Percentiles rank a stretch among this genome's conserved stretches.
Conservation (phyloP, 2,113 vertebrate genomes). For the Amphiprion percula region DNA sequence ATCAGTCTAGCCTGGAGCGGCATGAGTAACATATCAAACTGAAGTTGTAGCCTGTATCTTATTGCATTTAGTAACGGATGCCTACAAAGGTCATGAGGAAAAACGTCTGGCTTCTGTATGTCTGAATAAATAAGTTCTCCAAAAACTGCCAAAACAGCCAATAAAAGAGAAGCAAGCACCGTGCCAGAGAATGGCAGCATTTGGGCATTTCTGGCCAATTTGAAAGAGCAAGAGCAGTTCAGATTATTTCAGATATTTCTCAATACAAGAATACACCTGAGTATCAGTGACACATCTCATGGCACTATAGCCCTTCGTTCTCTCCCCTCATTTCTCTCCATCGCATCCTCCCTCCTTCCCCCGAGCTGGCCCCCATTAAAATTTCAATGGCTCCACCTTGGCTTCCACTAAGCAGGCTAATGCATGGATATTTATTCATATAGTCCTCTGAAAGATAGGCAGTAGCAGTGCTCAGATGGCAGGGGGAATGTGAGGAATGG, state of each 20-base stretch:
- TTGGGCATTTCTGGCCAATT: neutral
- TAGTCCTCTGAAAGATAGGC: slow-evolving; percentile 39
- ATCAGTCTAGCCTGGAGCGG: too few species aligned
- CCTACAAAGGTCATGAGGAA: too few species aligned
- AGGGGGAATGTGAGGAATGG: slow-evolving; percentile 4
- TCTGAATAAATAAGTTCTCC: neutral
- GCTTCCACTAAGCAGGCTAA: slow-evolving; percentile 34
- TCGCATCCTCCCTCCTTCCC: neutral
- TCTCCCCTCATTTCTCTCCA: slow-evolving; percentile 27
- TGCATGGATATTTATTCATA: slow-evolving; percentile 70
- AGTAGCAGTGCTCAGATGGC: slow-evolving; percentile 30
- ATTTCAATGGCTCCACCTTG: slow-evolving; percentile 41
- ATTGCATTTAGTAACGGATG: too few species aligned
- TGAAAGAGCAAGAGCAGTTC: neutral
- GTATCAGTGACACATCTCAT: neutral
- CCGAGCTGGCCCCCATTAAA: slow-evolving; percentile 26
- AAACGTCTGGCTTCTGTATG: too few species aligned
- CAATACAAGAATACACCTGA: neutral
- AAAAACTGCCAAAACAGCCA: neutral
- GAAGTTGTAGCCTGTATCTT: too few species aligned
- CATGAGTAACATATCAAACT: too few species aligned
- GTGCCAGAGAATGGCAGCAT: neutral
- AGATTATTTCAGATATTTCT: neutral
- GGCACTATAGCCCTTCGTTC: neutral
- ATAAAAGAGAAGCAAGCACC: neutral